phyloP scores from a whole-genome alignment of 2,113 vertebrate genomes.

The Phoenicopterus ruber region DNA sequence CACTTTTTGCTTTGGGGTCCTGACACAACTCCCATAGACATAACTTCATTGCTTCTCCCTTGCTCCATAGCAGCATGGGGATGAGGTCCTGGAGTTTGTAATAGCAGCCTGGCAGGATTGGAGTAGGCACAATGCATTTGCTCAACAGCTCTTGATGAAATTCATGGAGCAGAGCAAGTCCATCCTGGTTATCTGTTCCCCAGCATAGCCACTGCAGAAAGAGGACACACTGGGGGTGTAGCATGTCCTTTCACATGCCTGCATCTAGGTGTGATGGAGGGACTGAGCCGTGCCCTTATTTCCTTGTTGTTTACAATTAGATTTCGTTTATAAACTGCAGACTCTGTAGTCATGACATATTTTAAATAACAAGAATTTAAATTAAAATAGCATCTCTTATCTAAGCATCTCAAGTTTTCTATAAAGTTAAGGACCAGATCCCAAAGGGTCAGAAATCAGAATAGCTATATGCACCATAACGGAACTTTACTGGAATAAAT shows the following conservation, averaged over 20 bases:
- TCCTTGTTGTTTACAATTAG: neutral
- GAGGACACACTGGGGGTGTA: neutral
- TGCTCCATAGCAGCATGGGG: neutral
- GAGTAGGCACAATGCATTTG: neutral
- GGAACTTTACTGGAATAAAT: neutral
- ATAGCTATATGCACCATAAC: neutral
- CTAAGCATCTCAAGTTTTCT: neutral
- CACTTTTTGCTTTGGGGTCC: neutral
- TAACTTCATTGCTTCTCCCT: neutral
- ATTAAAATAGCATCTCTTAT: neutral
- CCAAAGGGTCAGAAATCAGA: neutral
- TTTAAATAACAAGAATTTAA: neutral
- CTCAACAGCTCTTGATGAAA: neutral
- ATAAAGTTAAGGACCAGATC: neutral
- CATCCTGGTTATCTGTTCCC: neutral
- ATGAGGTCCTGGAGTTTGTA: neutral
- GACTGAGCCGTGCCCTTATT: neutral
- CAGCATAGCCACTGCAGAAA: neutral
- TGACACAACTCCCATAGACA: fast-evolving
- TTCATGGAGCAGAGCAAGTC: neutral
- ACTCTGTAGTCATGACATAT: neutral
- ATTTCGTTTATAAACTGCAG: neutral
- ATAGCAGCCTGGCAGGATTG: neutral
- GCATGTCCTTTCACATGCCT: fast-evolving
- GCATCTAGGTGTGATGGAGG: neutral